A percentile compares a stretch with the other conserved stretches of the same genome.
Evolutionary conservation across 2,113 vertebrate genomes (phyloP).

Genomic region (Brachionichthys hirsutus): DNA sequence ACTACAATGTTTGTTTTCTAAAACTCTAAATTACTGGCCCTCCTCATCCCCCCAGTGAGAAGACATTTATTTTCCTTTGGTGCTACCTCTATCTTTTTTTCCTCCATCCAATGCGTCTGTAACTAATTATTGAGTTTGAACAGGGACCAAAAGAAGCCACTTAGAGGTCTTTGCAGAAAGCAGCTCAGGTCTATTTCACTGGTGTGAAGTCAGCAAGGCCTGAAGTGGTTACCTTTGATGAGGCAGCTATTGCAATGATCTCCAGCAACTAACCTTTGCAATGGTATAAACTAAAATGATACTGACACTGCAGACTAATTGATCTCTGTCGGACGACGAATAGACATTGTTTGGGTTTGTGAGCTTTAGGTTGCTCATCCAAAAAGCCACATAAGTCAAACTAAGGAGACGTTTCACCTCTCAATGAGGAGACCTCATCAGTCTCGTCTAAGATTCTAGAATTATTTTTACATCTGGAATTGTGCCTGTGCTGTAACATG

Average conservation of each 20-base stretch:
- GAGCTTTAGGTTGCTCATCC: too few species aligned
- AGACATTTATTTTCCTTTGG: conserved; percentile 43
- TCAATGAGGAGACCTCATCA: too few species aligned
- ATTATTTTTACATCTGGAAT: too few species aligned
- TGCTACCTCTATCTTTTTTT: conserved; percentile 54
- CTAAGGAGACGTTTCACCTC: too few species aligned
- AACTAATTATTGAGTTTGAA: conserved; percentile 44
- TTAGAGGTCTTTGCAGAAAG: conserved; percentile 33
- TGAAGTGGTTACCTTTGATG: conserved; percentile 42
- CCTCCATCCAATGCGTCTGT: conserved; percentile 28
- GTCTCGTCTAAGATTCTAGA: too few species aligned
- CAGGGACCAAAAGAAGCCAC: conserved; percentile 35
- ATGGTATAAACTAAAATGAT: conserved; percentile 25
- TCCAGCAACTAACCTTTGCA: conserved; percentile 25
- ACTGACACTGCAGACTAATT: conserved; percentile 30
- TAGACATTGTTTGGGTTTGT: background rate
- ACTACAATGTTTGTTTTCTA: conserved; percentile 62
- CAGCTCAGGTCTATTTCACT: conserved; percentile 42
- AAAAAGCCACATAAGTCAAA: too few species aligned
- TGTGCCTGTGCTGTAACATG: too few species aligned
- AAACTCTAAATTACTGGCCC: conserved; percentile 37
- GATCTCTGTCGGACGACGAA: conserved; percentile 12
- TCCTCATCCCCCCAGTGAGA: conserved; percentile 14
- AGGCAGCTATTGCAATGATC: conserved; percentile 38
- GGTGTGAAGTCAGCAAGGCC: conserved; percentile 35